Evolutionary conservation across 2,888 invertebrate species (phyloP), one percentile per base, ranked within the genome.

Genomic region (Ommatoiulus sabulosus): DNA sequence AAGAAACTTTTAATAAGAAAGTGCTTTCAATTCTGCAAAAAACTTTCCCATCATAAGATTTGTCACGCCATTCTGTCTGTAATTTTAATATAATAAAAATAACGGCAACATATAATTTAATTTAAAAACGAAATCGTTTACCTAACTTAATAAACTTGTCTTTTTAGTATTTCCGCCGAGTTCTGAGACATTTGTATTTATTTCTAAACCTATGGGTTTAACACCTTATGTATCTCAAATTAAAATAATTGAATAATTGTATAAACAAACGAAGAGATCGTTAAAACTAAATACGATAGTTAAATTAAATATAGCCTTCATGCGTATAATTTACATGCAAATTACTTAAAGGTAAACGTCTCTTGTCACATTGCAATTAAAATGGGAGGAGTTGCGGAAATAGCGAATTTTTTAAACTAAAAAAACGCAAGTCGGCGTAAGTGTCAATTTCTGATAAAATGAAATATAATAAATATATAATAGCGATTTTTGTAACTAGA

Each of bases 291-390:
- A 72, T 72, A 10, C 24, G 8, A 72, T 20, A 72, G 72, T 72
- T 72, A 72, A 24, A 72, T 72, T 72, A 17, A 63, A 63, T n/a
- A n/a, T n/a, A n/a, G 63, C n/a, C 63, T 17, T 63, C n/a, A n/a
- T 63, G 12, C 52, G 17, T 52, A 46, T 46, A n/a, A n/a, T 12
- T 63, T 3, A 17, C 17, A 0, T n/a, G n/a, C 15, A 6, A 63
- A 63, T 63, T 63, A 6, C n/a, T 4, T 17, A 72, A 72, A 72
- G 20, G 24, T 24, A 72, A 72, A 72, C 2, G 72, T 72, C 35
- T 80, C 12, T 35, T 12, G 3, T 52, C 12, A 80, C 2, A 6
- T 24, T 35, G 35, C 15, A 80, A 80, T 35, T 35, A 35, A 8
- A 24, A 35, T 35, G 80, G 80, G 80, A 35, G 35, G 3, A 35